Evolutionary conservation across 2,113 vertebrate species (phyloP).

Genomic region (Anhinga rufa): DNA sequence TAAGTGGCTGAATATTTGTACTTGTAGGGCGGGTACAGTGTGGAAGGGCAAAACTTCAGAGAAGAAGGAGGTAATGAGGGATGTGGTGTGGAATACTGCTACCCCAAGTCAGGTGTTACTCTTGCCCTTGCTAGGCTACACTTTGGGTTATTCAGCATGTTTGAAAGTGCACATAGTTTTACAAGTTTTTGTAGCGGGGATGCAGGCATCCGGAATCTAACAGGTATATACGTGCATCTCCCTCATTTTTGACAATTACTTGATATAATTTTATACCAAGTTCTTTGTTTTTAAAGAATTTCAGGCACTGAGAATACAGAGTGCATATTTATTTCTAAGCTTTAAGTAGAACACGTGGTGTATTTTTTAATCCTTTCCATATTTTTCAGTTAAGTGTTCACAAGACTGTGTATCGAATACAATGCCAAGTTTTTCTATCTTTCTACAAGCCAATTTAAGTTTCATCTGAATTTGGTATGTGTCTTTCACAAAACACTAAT

Average conservation of each 20-base stretch:
- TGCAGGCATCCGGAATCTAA: constrained; percentile 73
- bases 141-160: constrained; percentile 19
- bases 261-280: constrained; percentile 72
- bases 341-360: constrained; percentile 49
- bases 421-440: constrained; percentile 53
- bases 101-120: background rate
- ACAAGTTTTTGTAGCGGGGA: constrained; percentile 70
- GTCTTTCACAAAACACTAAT: constrained; percentile 42
- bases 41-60: background rate
- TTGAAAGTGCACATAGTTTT: constrained; percentile 32
- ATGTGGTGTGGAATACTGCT: constrained; percentile 14
- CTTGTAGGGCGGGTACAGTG: background rate
- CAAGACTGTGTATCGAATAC: background rate
- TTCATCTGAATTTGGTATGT: constrained; percentile 43
- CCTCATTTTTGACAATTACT: constrained; percentile 67
- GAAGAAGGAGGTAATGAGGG: background rate
- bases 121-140: constrained; percentile 32
- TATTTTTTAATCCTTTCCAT: constrained; percentile 71
- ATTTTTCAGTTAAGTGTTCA: constrained; percentile 29
- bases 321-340: constrained; percentile 65
- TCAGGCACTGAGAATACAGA: constrained; percentile 52
- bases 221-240: constrained; percentile 60
- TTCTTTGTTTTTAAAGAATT: constrained; percentile 74
- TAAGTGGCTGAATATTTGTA: constrained; percentile 19
- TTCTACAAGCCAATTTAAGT: constrained; percentile 47